A percentile compares a stretch with the other conserved stretches of the same genome.
These are phyloP conservation scores for Sturnus vulgaris DNA, from an alignment of 2,113 vertebrate genomes.

Conservation along the genomic window DNA sequence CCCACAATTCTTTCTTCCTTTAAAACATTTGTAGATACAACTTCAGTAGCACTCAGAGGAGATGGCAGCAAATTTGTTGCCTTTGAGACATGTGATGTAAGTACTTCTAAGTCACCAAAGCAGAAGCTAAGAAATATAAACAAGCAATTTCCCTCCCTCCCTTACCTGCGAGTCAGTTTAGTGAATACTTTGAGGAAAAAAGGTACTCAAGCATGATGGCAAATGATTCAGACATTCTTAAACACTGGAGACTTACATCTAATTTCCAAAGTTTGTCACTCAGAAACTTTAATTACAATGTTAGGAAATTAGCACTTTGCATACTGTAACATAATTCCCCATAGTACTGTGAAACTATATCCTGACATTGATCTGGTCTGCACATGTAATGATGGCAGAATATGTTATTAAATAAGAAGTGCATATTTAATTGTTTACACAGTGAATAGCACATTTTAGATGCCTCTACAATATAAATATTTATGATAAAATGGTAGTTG, in stretches of 20 bases:
- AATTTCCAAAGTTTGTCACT: slow-evolving; percentile 65
- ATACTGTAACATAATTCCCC: slow-evolving; percentile 54
- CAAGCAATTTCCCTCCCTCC: neutral
- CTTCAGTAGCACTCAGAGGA: neutral
- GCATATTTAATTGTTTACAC: slow-evolving; percentile 47
- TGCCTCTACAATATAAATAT: neutral
- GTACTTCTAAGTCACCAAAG: neutral
- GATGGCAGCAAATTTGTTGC: neutral
- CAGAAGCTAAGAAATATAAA: neutral
- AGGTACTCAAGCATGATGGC: slow-evolving; percentile 46
- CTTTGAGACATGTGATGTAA: neutral
- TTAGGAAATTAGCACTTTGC: slow-evolving; percentile 58
- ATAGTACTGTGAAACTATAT: slow-evolving; percentile 7
- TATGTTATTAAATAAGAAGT: slow-evolving; percentile 34
- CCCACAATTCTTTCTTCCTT: neutral
- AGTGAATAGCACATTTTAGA: neutral
- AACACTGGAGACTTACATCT: slow-evolving; percentile 53
- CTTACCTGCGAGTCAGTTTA: neutral
- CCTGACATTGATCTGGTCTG: slow-evolving; percentile 23
- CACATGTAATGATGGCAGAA: slow-evolving; percentile 1
- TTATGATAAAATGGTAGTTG: neutral
- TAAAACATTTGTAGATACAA: neutral
- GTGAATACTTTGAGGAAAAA: slow-evolving; percentile 26
- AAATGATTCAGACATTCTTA: slow-evolving; percentile 56
- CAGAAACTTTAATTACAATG: slow-evolving; percentile 66